Evolutionary conservation across 92 coral and sea anemone species (phyloP).

Genomic region (Nematostella vectensis): DNA sequence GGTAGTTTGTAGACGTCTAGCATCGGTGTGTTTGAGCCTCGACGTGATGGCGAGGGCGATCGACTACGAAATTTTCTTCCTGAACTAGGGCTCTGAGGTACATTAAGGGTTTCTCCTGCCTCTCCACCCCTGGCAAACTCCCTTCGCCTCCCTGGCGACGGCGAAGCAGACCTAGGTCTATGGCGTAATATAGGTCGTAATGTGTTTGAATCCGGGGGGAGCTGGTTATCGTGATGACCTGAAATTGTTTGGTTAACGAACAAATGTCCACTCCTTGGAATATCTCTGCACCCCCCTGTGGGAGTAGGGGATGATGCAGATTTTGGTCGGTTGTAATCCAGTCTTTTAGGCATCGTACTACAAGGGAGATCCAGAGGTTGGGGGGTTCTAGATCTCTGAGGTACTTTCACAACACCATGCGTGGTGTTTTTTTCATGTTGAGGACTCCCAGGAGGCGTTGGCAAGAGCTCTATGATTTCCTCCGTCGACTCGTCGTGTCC

Average conservation of each 20-base stretch:
- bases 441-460: constrained; percentile 1
- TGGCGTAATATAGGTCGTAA: too few species aligned
- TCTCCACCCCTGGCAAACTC: neutral
- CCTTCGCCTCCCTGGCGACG: too few species aligned
- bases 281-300: too few species aligned
- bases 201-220: too few species aligned
- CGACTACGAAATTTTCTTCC: neutral
- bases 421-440: neutral
- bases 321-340: too few species aligned
- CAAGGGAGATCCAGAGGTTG: too few species aligned
- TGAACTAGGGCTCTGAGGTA: neutral
- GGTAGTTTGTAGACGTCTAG: constrained; percentile 36
- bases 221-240: too few species aligned
- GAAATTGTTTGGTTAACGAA: neutral
- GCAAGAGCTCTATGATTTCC: neutral
- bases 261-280: too few species aligned
- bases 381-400: constrained; percentile 10
- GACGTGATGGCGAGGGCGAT: constrained; percentile 23
- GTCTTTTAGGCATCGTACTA: too few species aligned
- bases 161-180: neutral
- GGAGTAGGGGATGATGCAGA: constrained; percentile 10
- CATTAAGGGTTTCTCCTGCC: neutral
- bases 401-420: neutral
- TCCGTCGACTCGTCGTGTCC: neutral
- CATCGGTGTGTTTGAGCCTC: constrained; percentile 21